Base-by-base conservation (phyloP, 2,888 invertebrate genomes). In the Cephus spinipes region DNA sequence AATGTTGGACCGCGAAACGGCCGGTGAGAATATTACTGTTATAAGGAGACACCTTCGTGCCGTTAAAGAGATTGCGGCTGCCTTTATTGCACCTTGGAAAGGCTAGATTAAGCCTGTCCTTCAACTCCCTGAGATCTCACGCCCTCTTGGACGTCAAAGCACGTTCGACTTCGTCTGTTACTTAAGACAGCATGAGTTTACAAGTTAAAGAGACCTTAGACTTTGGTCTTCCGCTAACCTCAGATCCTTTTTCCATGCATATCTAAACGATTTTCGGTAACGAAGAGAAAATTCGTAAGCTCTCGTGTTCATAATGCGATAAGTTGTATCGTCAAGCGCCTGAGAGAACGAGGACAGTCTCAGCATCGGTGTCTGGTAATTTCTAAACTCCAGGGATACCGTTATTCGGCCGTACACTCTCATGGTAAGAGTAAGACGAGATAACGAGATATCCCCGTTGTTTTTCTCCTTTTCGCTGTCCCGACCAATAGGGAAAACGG, bases 1-100 rank as follows among this genome's bases (percentile, higher is more conserved):
- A 94, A 94, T 86, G 95, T 95, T 77, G 95, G 96, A 74, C 95
- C 96, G 23, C 93, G 93, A 86, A 94, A 94, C 88, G 95, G 95
- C 87, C 94, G 96, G 96, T 95, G 91, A 92, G 90, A 85, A 40
- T 73, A 77, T 86, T 71, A 33, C 31, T 23, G 71, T 0, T n/a
- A 68, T 35, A 31, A 75, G 15, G 15, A 69, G 71, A 71, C 71
- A 71, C 71, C 71, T 71, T 32, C 32, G 0, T 32, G 32, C 31
- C 71, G 71, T 71, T 71, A 31, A 31, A 71, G 71, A 71, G 71
- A 71, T 71, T 71, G 33, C 71, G 71, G 32, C 71, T 71, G 32
- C 31, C 32, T 33, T 71, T 71, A 71, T 71, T 71, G 71, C 30
- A 71, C 71, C 32, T 9, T 71, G 33, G 9, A 55, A 55, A 55